Evolutionary conservation across 2,888 invertebrate genomes (phyloP).

Genomic region (Epiblema foenella): DNA sequence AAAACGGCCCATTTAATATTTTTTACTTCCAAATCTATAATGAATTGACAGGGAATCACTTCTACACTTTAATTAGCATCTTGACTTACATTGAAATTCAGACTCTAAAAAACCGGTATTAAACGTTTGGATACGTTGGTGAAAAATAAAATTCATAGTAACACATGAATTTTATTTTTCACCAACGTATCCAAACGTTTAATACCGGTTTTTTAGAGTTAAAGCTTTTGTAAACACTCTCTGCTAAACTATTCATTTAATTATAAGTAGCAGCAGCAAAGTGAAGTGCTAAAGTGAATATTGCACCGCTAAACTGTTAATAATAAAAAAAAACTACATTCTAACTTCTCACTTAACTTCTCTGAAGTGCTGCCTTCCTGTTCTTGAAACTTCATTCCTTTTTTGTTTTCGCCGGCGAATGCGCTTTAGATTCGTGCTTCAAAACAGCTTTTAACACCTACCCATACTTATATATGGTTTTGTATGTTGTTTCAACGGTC

Average conservation of each 20-base stretch:
- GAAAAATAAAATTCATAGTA: too few species aligned
- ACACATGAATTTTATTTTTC: too few species aligned
- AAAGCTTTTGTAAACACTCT: neutral
- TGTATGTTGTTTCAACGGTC: too few species aligned
- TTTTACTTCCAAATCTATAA: too few species aligned
- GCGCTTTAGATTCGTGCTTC: constrained; percentile 75
- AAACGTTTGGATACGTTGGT: neutral
- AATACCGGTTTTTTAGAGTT: too few species aligned
- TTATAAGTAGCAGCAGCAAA: constrained; percentile 41
- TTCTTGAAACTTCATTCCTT: constrained; percentile 76
- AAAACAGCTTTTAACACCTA: constrained; percentile 77
- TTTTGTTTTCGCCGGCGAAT: constrained; percentile 70
- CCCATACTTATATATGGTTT: constrained; percentile 53
- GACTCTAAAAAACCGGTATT: too few species aligned
- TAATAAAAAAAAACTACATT: constrained; percentile 73
- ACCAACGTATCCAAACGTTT: neutral
- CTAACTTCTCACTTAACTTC: constrained; percentile 82
- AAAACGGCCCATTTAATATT: too few species aligned
- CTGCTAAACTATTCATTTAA: constrained; percentile 39
- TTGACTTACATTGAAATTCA: too few species aligned
- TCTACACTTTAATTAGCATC: too few species aligned
- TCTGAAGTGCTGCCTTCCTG: constrained; percentile 80
- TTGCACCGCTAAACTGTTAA: constrained; percentile 63
- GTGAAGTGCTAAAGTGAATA: constrained; percentile 61
- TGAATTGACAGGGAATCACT: too few species aligned